These are phyloP conservation scores for Drosophila sordidula DNA, from an alignment of 2,888 invertebrate species.

Conservation along the genomic window DNA sequence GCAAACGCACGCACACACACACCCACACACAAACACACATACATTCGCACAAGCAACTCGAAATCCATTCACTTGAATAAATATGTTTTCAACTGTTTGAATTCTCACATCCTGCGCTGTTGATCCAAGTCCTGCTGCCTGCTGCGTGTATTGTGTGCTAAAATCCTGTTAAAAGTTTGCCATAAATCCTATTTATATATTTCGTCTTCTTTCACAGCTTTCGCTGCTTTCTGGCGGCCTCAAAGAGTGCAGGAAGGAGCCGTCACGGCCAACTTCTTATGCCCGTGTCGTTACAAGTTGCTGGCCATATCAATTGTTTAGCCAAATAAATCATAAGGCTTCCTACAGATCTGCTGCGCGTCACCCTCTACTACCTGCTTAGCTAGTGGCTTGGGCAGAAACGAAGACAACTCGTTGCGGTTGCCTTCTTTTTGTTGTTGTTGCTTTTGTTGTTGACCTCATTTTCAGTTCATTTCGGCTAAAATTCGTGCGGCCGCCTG, in stretches of 20 bases:
- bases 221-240: constrained; percentile 6
- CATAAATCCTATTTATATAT: constrained; percentile 79
- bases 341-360: constrained; percentile 39
- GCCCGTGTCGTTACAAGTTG: constrained; percentile 13
- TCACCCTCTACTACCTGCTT: constrained; percentile 11
- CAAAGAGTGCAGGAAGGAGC: constrained; percentile 48
- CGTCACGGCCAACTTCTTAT: constrained; percentile 12
- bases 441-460: constrained; percentile 56
- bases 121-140: constrained; percentile 20
- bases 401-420: constrained; percentile 17
- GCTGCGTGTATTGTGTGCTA: constrained; percentile 42
- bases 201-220: constrained; percentile 44
- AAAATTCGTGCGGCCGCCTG: constrained; percentile 20
- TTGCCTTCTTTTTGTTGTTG: constrained; percentile 30
- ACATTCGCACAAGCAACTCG: constrained; percentile 3
- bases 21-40: constrained; percentile 6
- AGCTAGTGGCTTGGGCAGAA: not conserved
- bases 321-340: constrained; percentile 74
- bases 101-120: constrained; percentile 31
- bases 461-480: constrained; percentile 48
- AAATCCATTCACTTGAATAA: constrained; percentile 73
- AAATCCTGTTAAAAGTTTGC: constrained; percentile 78
- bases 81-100: constrained; percentile 70
- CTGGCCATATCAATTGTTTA: constrained; percentile 64
- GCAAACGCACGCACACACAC: constrained; percentile 13